Percentiles rank a stretch among this genome's conserved stretches.
phyloP scores from a whole-genome alignment of 2,888 invertebrate genomes.

The Hartigia nigra region DNA sequence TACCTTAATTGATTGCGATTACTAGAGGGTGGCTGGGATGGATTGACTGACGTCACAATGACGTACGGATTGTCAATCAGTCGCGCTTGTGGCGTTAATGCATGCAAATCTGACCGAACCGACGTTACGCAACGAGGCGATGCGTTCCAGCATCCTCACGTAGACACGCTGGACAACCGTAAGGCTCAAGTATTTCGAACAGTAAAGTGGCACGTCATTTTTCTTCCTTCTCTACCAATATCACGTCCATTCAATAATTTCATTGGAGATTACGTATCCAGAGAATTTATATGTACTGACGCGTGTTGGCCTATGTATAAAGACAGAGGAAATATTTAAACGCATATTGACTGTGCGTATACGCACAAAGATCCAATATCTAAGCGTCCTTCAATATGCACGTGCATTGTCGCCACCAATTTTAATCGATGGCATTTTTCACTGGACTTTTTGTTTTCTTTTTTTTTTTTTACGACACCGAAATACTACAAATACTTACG shows the following conservation, averaged over 20 bases:
- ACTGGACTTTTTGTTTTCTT: no score
- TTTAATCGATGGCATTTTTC: no score
- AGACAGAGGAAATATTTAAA: background rate
- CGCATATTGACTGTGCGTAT: no score
- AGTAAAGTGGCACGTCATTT: background rate
- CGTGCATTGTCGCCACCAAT: no score
- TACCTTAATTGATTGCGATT: slow-evolving; percentile 61
- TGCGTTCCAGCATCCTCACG: background rate
- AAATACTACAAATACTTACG: no score
- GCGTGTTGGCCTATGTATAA: background rate
- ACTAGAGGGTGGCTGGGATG: slow-evolving; percentile 30
- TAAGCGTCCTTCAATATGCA: no score
- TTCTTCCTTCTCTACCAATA: background rate
- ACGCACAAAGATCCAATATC: no score
- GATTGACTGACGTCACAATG: slow-evolving; percentile 64
- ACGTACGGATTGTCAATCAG: slow-evolving; percentile 65
- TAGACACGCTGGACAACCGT: background rate
- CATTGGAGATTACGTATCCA: background rate
- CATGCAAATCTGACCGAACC: slow-evolving; percentile 60
- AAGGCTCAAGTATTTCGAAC: background rate
- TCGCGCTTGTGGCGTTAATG: slow-evolving; percentile 64
- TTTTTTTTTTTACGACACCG: no score
- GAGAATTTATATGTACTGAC: background rate
- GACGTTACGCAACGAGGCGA: slow-evolving; percentile 28
- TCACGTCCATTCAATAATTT: background rate